Evolutionary conservation across 2,888 invertebrate species (phyloP), one percentile per base, ranked within the genome.

Genomic region (Drosophila tripunctata): DNA sequence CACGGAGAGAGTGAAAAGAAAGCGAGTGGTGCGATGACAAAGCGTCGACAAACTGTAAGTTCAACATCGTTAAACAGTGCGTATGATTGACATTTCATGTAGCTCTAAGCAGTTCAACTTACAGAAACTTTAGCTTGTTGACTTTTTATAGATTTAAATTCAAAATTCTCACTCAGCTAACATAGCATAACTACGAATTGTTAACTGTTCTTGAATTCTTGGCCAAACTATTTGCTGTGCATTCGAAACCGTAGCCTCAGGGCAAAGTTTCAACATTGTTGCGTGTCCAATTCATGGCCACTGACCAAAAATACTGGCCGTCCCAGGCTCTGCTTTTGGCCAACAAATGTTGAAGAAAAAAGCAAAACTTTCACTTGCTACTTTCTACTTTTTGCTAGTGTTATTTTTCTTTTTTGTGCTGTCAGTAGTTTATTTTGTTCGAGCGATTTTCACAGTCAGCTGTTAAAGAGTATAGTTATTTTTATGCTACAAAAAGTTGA

Each of bases 81-180:
- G 82, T 72, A 69, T 88, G 83, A 83, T 87, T 88, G 78, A 88
- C 83, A 73, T 79, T 65, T 44, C 61, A 67, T 56, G 52, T 31
- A n/a, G 44, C 19, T 17, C n/a, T 19, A 24, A 27, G 30, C 14
- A 41, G 36, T 12, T 62, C 19, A 15, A 45, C 35, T 52, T 61
- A 47, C 54, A 30, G 47, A 22, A 52, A 67, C 54, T 68, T 76
- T 48, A 63, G 51, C 41, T 48, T 67, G 54, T 61, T 76, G 65
- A 66, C 70, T 70, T 64, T 68, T 87, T 70, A 84, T 83, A 75
- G 68, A 47, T 64, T 76, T 70, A 68, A 77, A 82, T 80, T 77
- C 69, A 51, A 36, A 44, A 27, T 57, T 50, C 50, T 43, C 50
- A 40, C 57, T 15, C 45, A 41, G 40, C 52, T 62, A 51, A 30